A percentile compares a stretch with the other conserved stretches of the same genome.
phyloP scores from a whole-genome alignment of 2,888 invertebrate species.

The Platycheirus albimanus region DNA sequence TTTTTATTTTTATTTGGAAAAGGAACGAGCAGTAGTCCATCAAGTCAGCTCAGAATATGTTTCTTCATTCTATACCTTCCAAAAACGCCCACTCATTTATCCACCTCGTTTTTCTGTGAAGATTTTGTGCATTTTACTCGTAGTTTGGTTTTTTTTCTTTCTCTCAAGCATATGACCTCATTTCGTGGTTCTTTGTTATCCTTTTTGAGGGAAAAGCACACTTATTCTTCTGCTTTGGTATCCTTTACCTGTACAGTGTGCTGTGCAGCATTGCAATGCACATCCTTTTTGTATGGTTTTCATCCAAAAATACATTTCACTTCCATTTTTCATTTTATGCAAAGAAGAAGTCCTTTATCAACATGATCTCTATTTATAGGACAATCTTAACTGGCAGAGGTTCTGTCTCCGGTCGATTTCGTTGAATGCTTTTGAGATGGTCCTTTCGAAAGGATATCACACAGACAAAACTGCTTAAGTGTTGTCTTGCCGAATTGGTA shows the following conservation, averaged over 20 bases:
- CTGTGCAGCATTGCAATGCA: background rate
- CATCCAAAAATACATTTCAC: conserved; percentile 19
- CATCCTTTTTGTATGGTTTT: background rate
- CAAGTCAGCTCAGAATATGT: background rate
- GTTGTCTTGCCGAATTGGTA: conserved; percentile 15
- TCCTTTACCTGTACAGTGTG: background rate
- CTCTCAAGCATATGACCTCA: conserved; percentile 40
- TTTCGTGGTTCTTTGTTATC: conserved; percentile 36
- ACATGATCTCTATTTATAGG: conserved; percentile 10
- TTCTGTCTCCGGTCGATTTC: background rate
- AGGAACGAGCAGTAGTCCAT: conserved; percentile 9
- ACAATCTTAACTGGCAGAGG: conserved; percentile 6
- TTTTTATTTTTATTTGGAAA: background rate
- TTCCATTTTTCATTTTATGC: conserved; percentile 32
- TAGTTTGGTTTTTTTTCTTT: conserved; percentile 6
- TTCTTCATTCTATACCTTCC: background rate
- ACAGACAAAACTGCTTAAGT: background rate
- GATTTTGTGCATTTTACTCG: conserved; percentile 15
- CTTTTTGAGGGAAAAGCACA: background rate
- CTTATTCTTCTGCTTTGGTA: background rate
- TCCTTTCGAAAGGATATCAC: background rate
- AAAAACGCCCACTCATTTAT: conserved; percentile 4
- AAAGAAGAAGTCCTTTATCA: background rate
- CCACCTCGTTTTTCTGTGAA: background rate
- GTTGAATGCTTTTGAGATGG: background rate